Percentiles rank a stretch among this genome's conserved stretches.
These are phyloP conservation scores for Kryphioiulus occultus DNA, from an alignment of 2,888 invertebrate genomes.

Conservation along the genomic window DNA sequence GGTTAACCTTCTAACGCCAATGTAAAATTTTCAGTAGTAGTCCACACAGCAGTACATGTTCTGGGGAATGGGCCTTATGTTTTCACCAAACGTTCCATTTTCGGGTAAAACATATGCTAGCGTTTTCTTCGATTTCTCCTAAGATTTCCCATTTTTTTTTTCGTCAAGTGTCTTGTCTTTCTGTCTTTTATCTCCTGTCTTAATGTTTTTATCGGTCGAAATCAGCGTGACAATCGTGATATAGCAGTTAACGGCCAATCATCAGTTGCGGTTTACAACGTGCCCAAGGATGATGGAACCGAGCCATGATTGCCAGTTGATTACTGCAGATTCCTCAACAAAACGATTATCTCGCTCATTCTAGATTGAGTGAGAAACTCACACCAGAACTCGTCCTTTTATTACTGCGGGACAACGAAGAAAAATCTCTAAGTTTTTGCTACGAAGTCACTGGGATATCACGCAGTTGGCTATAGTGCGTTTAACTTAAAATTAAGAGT, in stretches of 20 bases:
- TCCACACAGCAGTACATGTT: no score
- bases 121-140: neutral
- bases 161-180: neutral
- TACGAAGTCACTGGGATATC: neutral
- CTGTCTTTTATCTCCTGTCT: neutral
- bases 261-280: conserved; percentile 26
- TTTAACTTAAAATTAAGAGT: no score
- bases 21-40: no score
- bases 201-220: neutral
- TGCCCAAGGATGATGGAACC: neutral
- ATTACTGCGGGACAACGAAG: neutral
- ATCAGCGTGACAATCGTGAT: conserved; percentile 31
- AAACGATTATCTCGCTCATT: neutral
- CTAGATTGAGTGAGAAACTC: neutral
- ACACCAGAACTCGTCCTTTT: neutral
- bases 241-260: conserved; percentile 17
- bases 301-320: conserved; percentile 24
- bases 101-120: neutral
- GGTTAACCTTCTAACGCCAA: no score
- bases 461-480: no score
- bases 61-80: no score
- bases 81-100: no score
- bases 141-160: neutral
- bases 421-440: neutral
- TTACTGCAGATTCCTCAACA: conserved; percentile 12